Base-by-base conservation (phyloP, 2,888 invertebrate genomes). In the Agrilus biguttatus region DNA sequence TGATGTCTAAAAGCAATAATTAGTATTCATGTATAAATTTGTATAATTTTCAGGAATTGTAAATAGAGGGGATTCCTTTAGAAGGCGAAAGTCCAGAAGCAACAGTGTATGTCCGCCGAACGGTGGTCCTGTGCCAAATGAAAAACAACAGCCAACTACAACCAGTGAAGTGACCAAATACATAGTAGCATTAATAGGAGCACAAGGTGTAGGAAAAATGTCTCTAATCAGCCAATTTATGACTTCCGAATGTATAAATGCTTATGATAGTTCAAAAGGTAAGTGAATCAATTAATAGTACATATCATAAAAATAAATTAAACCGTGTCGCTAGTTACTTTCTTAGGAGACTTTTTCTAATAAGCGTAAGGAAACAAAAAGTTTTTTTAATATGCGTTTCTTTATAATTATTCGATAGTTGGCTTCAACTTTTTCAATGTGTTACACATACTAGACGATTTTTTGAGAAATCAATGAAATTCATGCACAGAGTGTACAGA, bases 231-330 rank as follows among this genome's bases (percentile, higher is more conserved):
- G 82, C 56, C 90, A 90, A 68, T 88, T 93, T 60, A 87, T 87
- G 74, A 91, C 92, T 45, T 90, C 89, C 53, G 92, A 92, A 62
- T 89, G 89, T 63, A 89, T 91, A 59, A 91, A 92, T 61, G 89
- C 91, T 28, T 92, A 92, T 63, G 91, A 92, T 57, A 77, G 88
- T 57, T 87, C 80, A 53, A 75, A 82, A 72, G 87, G 88, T 83
- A 59, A 66, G 68, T 28, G 28, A 4, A 28, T 5, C 8, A 28
- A 28, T 10, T 23, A 23, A 8, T 8, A 23, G 19, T 19, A 2
- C 21, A 17, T 17, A 17, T 17, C 4, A 3, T 17, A 3, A 3
- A 17, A 17, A 17, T 17, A 17, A 17, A 17, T 17, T 17, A 17
- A 2, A 17, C 17, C 4, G 4, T 17, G 17, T 17, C 21, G 5